Evolutionary conservation across 2,113 vertebrate species (phyloP), one percentile per base, ranked within the genome.

Genomic region (Carassius gibelio): DNA sequence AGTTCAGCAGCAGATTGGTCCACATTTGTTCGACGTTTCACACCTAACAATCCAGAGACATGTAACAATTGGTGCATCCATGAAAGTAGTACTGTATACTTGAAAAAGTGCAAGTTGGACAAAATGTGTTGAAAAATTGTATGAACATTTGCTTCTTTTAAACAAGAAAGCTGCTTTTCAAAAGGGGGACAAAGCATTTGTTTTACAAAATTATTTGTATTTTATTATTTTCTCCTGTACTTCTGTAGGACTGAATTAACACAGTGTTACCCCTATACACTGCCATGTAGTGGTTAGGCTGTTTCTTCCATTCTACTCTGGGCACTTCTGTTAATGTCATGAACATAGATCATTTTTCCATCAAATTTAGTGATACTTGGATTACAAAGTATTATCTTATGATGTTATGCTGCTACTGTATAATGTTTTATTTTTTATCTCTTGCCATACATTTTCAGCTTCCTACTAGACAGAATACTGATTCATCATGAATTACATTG

Each of bases 31-130:
- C 97, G 96, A 97, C 96, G 96, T 97, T 95, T 96, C 96, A 98
- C 96, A 97, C 96, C 97, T 98, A 99, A 98, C 96, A 97, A 97
- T 95, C 97, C 96, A 97, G 96, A 98, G 96, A 98, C 97, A 95
- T 96, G 97, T 97, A 97, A 97, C 96, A 97, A 97, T 98, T 98
- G 97, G 98, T 99, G 98, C 98, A 97, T 98, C 97, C 96, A 96
- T 96, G 97, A 97, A 98, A 98, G 97, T 97, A 98, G 98, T 99
- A 98, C 97, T 99, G 97, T 99, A 99, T 99, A 99, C 98, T 99
- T 99, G 97, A 97, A 96, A 97, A 98, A 97, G 96, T 97, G 98
- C 96, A 98, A 98, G 97, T 97, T 96, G 97, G 98, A 97, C 96
- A 96, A 97, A 97, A 93, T 94, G 93, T 90, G 93, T 91, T 92